A percentile compares a stretch with the other conserved stretches of the same genome.
Evolutionary conservation across 30 jellyfish, hydroid and myxozoan genomes (phyloP).

Genomic region (Catostylus mosaicus): DNA sequence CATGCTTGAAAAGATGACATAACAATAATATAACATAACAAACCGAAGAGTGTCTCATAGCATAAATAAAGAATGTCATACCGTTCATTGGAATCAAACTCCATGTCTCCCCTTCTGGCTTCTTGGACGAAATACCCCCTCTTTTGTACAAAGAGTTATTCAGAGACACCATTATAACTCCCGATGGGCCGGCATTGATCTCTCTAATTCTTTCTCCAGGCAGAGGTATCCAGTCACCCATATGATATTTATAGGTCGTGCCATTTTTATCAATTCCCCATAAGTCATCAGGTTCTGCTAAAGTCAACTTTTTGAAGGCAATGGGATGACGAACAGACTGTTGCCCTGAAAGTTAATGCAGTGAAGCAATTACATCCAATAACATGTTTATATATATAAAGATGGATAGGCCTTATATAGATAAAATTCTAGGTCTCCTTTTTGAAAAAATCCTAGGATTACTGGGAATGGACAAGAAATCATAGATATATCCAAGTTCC

Average conservation of each 20-base stretch:
- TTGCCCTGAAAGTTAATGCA: constrained; percentile 37
- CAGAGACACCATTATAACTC: constrained; percentile 32
- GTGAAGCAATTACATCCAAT: no score
- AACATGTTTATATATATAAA: no score
- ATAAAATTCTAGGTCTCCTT: no score
- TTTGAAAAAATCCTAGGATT: no score
- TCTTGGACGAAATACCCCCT: constrained; percentile 19
- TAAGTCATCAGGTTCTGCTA: constrained; percentile 13
- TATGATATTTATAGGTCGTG: constrained; percentile 12
- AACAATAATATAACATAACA: background rate
- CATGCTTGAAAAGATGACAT: no score
- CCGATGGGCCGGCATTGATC: constrained; percentile 33
- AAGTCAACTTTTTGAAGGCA: constrained; percentile 18
- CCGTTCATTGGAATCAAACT: constrained; percentile 3
- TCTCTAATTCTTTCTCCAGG: constrained; percentile 30
- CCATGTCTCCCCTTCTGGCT: constrained; percentile 41
- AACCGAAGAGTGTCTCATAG: background rate
- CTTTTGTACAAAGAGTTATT: constrained; percentile 24
- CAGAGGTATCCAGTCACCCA: constrained; percentile 38
- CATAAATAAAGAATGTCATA: background rate
- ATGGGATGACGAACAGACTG: constrained; percentile 38
- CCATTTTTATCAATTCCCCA: constrained; percentile 50
- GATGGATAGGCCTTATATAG: no score
- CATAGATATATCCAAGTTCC: no score
- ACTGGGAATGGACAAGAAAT: no score